Conservation (phyloP, 2,888 invertebrate genomes). For the Holacanthella duospinosa region DNA sequence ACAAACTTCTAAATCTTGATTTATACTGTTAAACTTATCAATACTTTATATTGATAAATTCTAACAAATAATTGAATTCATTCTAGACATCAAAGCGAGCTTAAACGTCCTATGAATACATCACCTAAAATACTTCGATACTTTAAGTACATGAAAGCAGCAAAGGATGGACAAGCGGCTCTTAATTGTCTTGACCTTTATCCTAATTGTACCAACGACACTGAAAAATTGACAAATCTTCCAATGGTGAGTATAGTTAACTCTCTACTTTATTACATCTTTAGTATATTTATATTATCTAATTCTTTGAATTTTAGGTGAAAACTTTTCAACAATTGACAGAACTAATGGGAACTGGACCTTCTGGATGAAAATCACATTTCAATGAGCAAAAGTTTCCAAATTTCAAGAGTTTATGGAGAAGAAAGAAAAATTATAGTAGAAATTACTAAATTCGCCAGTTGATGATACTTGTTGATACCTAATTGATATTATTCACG, state of each 20-base stretch:
- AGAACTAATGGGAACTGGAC: conserved; percentile 29
- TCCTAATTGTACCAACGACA: conserved; percentile 34
- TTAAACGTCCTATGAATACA: conserved; percentile 71
- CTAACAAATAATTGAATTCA: too few species aligned
- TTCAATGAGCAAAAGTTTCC: background rate
- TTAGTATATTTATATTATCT: background rate
- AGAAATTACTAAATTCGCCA: background rate
- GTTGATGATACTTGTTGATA: background rate
- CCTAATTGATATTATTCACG: background rate
- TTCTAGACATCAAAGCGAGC: conserved; percentile 67
- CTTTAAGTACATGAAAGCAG: conserved; percentile 83
- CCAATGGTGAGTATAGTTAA: conserved; percentile 30
- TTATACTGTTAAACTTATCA: too few species aligned
- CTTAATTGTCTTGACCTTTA: conserved; percentile 34
- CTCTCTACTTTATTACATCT: background rate
- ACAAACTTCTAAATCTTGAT: too few species aligned
- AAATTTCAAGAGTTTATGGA: too few species aligned
- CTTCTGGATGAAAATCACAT: background rate
- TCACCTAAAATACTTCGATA: conserved; percentile 77
- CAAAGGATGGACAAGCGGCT: conserved; percentile 47
- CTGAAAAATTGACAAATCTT: conserved; percentile 36
- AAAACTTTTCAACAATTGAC: conserved; percentile 36
- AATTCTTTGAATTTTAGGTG: conserved; percentile 23
- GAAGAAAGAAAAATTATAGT: background rate
- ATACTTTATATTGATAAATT: too few species aligned